Evolutionary conservation across 1,140 invertebrate species (phyloP), one percentile per base, ranked within the genome.

Genomic region (Trichogramma pretiosum): DNA sequence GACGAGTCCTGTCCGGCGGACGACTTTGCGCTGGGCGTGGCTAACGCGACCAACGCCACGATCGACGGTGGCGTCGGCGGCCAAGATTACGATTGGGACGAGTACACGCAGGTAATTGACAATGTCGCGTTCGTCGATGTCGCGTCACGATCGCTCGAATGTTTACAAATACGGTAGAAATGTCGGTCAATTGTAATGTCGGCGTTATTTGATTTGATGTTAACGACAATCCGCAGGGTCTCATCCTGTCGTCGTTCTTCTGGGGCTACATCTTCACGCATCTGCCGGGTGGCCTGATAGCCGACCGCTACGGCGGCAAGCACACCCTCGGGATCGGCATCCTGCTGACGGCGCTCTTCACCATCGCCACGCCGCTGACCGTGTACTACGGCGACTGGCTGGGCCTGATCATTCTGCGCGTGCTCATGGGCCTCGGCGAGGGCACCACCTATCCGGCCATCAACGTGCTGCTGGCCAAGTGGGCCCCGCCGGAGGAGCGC

Each of bases 1-100:
- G 77, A 80, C 55, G 74, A 80, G 0, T 32, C 44, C 58, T 84
- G 81, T 55, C 73, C 72, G 13, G n/a, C n/a, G n/a, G n/a, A n/a
- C n/a, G n/a, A n/a, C n/a, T n/a, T n/a, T n/a, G 48, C 41, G 0
- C 33, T n/a, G 4, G 39, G 42, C 5, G 3, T 5, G 1, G 7
- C 35, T 3, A 11, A 38, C 0, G 3, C 38, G 2, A 13, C 11
- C 0, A 18, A 48, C 5, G 9, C 30, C 2, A 24, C 10, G 0
- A 33, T 16, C 2, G 3, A 10, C n/a, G n/a, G n/a, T n/a, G n/a
- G n/a, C n/a, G n/a, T n/a, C n/a, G n/a, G 2, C 5, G 8, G 1
- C 8, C 8, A 32, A 26, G 9, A 16, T 2, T 63, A 63, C 65
- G 21, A 46, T 53, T 69, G 49, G 60, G 46, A 56, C 53, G 46